Percentiles rank a stretch among this genome's conserved stretches.
phyloP scores from a whole-genome alignment of 2,113 vertebrate genomes.

The Mesitornis unicolor region DNA sequence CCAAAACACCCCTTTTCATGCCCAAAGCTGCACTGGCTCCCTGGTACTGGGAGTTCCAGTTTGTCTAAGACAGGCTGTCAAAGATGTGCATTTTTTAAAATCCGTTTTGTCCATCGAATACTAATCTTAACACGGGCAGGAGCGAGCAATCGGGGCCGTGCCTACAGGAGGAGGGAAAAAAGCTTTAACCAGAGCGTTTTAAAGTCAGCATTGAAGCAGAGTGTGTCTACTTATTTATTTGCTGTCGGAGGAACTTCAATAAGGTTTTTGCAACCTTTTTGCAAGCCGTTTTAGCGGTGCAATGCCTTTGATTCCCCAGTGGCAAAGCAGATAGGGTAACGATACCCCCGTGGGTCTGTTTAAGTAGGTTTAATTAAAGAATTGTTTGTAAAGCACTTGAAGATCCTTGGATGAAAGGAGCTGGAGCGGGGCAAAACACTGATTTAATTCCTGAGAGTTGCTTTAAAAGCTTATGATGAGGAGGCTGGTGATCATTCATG shows the following conservation, averaged over 20 bases:
- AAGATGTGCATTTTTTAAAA: neutral
- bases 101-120: neutral
- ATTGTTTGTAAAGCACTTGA: neutral
- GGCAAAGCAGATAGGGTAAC: neutral
- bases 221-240: neutral
- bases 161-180: neutral
- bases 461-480: neutral
- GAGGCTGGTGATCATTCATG: neutral
- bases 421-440: neutral
- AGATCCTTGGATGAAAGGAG: neutral
- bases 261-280: neutral
- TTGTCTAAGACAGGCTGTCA: neutral
- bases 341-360: neutral
- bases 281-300: neutral
- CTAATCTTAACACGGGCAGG: neutral
- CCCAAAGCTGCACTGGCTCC: neutral
- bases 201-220: neutral
- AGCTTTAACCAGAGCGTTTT: neutral
- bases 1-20: conserved; percentile 16
- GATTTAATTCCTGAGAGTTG: neutral
- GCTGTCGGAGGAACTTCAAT: neutral
- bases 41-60: neutral
- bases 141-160: neutral
- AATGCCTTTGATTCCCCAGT: neutral
- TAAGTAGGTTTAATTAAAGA: conserved; percentile 29